A percentile compares a stretch with the other conserved stretches of the same genome.
Conservation (phyloP, 2,113 vertebrate species). For the Halichoeres trimaculatus region DNA sequence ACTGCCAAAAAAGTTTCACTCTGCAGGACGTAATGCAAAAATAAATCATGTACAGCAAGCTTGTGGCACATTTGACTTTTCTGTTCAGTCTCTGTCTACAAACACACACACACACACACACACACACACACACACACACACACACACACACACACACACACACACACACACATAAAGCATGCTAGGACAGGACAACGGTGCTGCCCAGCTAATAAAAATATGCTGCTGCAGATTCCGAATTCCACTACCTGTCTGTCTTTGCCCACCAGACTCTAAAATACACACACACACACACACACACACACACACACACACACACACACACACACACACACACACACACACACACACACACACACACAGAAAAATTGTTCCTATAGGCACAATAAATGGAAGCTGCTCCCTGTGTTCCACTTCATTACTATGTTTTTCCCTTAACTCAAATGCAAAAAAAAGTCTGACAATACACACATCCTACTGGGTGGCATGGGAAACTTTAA, state of each 20-base stretch:
- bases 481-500: neutral
- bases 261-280: conserved; percentile 53
- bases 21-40: neutral
- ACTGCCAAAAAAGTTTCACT: neutral
- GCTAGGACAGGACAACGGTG: conserved; percentile 80
- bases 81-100: neutral
- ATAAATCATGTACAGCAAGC: conserved; percentile 8
- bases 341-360: conserved; percentile 32
- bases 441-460: conserved; percentile 8
- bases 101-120: neutral
- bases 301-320: conserved; percentile 20
- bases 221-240: conserved; percentile 83
- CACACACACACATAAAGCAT: conserved; percentile 63
- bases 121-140: conserved; percentile 36
- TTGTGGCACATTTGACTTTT: conserved; percentile 2
- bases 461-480: conserved; percentile 1
- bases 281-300: conserved; percentile 24
- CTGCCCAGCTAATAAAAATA: conserved; percentile 83
- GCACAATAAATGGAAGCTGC: conserved; percentile 2
- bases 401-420: neutral
- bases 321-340: conserved; percentile 25
- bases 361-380: conserved; percentile 22
- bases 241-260: conserved; percentile 79
- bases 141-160: conserved; percentile 33
- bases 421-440: neutral